Evolutionary conservation across 2,113 vertebrate genomes (phyloP).

Genomic region (Microcebus tavaratra): DNA sequence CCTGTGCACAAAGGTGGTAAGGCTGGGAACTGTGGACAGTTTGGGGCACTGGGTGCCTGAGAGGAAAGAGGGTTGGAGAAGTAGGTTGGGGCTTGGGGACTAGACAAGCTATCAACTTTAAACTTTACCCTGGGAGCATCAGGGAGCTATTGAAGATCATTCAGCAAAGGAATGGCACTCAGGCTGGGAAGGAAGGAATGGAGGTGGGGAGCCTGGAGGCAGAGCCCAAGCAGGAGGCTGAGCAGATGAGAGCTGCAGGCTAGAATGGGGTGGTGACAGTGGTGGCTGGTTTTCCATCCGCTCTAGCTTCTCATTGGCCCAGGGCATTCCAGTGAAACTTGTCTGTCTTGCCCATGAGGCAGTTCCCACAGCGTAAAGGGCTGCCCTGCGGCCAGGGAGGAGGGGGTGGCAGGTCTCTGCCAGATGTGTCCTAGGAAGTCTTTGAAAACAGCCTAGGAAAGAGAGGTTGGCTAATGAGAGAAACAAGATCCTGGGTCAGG

Average conservation of each 20-base stretch:
- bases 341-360: not conserved
- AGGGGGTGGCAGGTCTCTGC: not conserved
- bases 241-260: not conserved
- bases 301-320: not conserved
- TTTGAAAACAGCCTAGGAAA: not conserved
- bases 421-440: not conserved
- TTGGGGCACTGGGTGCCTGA: not conserved
- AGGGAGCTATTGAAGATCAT: not conserved
- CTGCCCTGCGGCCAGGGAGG: not conserved
- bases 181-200: not conserved
- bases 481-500: not conserved
- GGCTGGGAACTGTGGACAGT: not conserved
- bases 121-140: slow-evolving; percentile 12
- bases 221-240: not conserved
- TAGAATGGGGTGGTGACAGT: not conserved
- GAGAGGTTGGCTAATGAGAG: not conserved
- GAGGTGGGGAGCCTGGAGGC: not conserved
- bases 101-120: not conserved
- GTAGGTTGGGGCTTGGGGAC: not conserved
- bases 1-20: not conserved
- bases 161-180: not conserved
- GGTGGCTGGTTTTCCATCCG: not conserved
- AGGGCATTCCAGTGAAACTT: not conserved
- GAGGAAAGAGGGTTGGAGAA: not conserved
- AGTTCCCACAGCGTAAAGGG: not conserved